A percentile compares a stretch with the other conserved stretches of the same genome.
Evolutionary conservation across 2,797 vertebrate species (phyloP).

Genomic region (Babyrousa celebensis): DNA sequence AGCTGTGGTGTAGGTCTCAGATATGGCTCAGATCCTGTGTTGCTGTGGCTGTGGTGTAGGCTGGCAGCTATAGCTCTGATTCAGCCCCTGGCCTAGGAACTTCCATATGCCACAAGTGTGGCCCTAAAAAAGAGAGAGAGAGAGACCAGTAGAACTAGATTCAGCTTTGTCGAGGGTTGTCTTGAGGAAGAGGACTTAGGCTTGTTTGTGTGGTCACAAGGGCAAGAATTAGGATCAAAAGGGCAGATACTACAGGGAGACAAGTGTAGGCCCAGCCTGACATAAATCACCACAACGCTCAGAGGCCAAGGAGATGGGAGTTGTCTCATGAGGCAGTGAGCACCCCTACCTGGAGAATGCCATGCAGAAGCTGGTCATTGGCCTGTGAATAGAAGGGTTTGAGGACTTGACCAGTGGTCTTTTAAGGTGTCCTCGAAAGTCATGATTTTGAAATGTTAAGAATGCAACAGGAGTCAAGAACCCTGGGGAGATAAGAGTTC

Average conservation of each 20-base stretch:
- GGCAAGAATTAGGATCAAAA: not conserved
- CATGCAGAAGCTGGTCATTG: not conserved
- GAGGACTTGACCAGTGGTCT: not conserved
- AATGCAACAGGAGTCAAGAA: not conserved
- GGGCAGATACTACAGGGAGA: not conserved
- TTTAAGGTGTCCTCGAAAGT: not conserved
- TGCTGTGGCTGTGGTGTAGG: no score
- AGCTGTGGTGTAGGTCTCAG: no score
- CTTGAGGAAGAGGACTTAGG: not conserved
- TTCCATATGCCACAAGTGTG: no score
- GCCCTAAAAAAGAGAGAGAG: not conserved
- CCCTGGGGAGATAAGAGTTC: no score
- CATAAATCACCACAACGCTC: not conserved
- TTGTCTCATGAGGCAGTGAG: not conserved
- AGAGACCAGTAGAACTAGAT: not conserved
- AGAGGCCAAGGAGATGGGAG: not conserved
- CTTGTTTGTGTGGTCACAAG: not conserved
- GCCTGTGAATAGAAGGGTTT: not conserved
- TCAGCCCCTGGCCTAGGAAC: no score
- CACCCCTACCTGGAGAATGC: not conserved
- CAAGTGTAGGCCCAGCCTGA: not conserved
- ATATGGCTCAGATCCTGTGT: no score
- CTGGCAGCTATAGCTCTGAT: no score
- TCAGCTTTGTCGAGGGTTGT: not conserved
- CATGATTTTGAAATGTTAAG: not conserved